A percentile compares a stretch with the other conserved stretches of the same genome.
These are phyloP conservation scores for Leptodactylus fallax DNA, from an alignment of 2,797 vertebrate species.

Conservation along the genomic window DNA sequence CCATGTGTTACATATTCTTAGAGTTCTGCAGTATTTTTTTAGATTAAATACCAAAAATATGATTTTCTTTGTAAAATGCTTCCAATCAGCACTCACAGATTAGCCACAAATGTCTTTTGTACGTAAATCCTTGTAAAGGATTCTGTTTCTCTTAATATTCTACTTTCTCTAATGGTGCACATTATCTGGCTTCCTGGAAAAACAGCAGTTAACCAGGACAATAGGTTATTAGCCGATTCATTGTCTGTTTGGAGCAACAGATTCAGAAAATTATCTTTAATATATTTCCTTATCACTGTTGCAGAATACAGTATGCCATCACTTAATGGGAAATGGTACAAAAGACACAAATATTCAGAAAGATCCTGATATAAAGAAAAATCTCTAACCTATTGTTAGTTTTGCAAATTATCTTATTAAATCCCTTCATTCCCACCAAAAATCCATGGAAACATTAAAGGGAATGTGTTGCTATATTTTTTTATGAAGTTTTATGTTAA, in stretches of 20 bases:
- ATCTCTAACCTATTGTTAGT: background rate
- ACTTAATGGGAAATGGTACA: background rate
- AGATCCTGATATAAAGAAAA: background rate
- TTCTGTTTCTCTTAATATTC: background rate
- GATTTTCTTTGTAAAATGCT: background rate
- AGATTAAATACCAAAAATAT: background rate
- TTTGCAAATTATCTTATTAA: background rate
- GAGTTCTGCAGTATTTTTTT: too few relatives aligned
- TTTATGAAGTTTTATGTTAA: too few relatives aligned
- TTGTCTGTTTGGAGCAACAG: background rate
- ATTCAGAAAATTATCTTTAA: background rate
- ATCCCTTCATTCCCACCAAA: background rate
- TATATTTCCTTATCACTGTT: conserved; percentile 14
- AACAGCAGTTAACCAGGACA: background rate
- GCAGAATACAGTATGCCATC: conserved; percentile 1
- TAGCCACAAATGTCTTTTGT: background rate
- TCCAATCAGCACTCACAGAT: background rate
- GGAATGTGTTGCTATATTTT: too few relatives aligned
- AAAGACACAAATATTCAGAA: background rate
- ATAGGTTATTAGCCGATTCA: conserved; percentile 17
- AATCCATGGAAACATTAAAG: background rate
- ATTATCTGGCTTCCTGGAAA: conserved; percentile 20
- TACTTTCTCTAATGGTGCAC: conserved; percentile 13
- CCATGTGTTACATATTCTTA: too few relatives aligned
- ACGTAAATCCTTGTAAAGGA: background rate